A percentile compares a stretch with the other conserved stretches of the same genome.
phyloP scores from a whole-genome alignment of 1,140 invertebrate genomes.

The Drosophila nikananu region DNA sequence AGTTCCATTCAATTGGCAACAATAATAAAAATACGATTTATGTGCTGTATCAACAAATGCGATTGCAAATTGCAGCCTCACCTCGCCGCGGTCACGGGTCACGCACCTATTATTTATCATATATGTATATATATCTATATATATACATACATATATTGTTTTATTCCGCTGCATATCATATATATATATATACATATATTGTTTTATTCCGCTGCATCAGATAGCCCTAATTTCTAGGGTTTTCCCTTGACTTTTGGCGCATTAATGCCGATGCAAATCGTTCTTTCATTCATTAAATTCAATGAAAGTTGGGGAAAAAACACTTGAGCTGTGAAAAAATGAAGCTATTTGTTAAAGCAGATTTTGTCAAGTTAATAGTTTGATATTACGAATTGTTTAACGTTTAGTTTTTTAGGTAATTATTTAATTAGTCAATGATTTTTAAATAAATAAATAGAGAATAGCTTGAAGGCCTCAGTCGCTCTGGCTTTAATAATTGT shows the following conservation, averaged over 20 bases:
- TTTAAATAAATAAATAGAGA: not conserved
- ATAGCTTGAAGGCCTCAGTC: too few relatives aligned
- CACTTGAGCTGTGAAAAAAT: not conserved
- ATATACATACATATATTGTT: not conserved
- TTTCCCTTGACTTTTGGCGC: conserved; percentile 17
- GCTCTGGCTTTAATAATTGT: too few relatives aligned
- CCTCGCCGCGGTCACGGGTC: conserved; percentile 11
- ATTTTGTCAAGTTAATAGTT: not conserved
- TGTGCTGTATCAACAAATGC: conserved; percentile 43
- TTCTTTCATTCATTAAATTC: not conserved
- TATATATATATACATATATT: not conserved
- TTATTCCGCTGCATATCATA: not conserved
- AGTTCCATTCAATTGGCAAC: conserved; percentile 28
- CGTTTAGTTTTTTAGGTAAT: not conserved
- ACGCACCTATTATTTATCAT: not conserved
- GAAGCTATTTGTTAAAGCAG: not conserved
- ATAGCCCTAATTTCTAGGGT: conserved; percentile 21
- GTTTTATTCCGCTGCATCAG: conserved; percentile 1
- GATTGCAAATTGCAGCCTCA: conserved; percentile 44
- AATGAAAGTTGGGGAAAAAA: not conserved
- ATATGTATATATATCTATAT: not conserved
- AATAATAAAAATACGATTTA: conserved; percentile 21
- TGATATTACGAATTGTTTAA: not conserved
- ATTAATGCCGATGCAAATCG: conserved; percentile 11
- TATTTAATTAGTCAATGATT: not conserved